Evolutionary conservation across 2,888 invertebrate genomes (phyloP).

Genomic region (Chrysopilus asiliformis): DNA sequence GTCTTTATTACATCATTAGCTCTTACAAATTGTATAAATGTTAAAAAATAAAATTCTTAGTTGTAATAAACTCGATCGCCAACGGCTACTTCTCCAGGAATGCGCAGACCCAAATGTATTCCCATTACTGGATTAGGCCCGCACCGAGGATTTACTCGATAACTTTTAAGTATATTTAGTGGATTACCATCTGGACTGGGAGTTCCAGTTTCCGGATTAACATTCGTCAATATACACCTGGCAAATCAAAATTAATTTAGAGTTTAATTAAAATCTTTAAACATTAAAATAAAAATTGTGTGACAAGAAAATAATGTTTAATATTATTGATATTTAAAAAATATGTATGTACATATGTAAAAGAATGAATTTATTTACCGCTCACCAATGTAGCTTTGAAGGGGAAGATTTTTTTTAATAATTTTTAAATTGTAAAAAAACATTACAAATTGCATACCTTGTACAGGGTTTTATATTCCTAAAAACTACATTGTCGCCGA

Average conservation of each 20-base stretch:
- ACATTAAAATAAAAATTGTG: no score
- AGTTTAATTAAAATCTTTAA: neutral
- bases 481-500: conserved; percentile 46
- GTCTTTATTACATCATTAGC: no score
- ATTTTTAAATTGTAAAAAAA: conserved; percentile 4
- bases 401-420: neutral
- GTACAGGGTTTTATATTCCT: conserved; percentile 51
- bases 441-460: conserved; percentile 11
- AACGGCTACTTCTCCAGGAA: conserved; percentile 29
- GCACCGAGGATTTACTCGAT: conserved; percentile 32
- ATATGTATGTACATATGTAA: no score
- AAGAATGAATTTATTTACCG: no score
- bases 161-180: conserved; percentile 46
- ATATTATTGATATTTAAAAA: no score
- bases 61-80: conserved; percentile 39
- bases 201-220: conserved; percentile 52
- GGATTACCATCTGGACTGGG: conserved; percentile 47
- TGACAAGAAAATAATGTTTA: conserved; percentile 1
- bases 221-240: conserved; percentile 53
- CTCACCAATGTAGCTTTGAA: no score
- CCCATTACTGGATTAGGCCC: conserved; percentile 38
- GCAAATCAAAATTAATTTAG: conserved; percentile 17
- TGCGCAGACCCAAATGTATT: conserved; percentile 35
- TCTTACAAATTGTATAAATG: no score
- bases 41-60: no score